Base-by-base conservation (phyloP, 2,113 vertebrate species). In the Spermophilus dauricus region DNA sequence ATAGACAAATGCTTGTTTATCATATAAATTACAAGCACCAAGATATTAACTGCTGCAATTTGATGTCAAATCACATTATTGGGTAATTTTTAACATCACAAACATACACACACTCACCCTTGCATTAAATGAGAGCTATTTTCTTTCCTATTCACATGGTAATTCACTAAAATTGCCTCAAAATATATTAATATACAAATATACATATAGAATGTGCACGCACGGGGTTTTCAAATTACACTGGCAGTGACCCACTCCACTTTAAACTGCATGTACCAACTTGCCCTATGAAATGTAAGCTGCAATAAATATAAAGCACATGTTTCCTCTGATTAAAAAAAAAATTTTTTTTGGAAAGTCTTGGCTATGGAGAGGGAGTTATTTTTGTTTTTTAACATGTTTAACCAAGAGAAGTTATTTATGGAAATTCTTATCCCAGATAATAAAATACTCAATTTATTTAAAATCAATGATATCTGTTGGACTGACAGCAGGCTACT, bases 31-130 rank as follows among this genome's bases (percentile, higher is more conserved):
- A 93, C 78, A 97, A 95, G 8, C 97, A 98, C 97, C 22, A 92
- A 96, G 95, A 98, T 93, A 96, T 96, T 97, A 98, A 98, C 97
- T 97, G 97, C 91, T 98, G 69, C 69, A 97, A 95, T 96, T 70
- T 98, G 92, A 97, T 98, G 95, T 98, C 94, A 73, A 97, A 94
- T 97, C 97, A 98, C 72, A 94, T 97, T 96, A 96, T 67, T 97
- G 95, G 92, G 53, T 97, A 96, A 73, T 95, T 97, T 95, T 97
- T 97, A 97, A 94, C 82, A 97, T 37, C 65, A 91, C 20, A 91
- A 0, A 88, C 22, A n/a, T 39, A 16, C 11, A 20, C 30, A 94
- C 53, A 37, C n/a, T 45, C 4, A 61, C 51, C 37, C 32, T 17
- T 86, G 18, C 18, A 82, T 89, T 77, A 95, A 83, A 94, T 80